Conservation (phyloP, 2,113 vertebrate species). For the Ardeotis arabs region DNA sequence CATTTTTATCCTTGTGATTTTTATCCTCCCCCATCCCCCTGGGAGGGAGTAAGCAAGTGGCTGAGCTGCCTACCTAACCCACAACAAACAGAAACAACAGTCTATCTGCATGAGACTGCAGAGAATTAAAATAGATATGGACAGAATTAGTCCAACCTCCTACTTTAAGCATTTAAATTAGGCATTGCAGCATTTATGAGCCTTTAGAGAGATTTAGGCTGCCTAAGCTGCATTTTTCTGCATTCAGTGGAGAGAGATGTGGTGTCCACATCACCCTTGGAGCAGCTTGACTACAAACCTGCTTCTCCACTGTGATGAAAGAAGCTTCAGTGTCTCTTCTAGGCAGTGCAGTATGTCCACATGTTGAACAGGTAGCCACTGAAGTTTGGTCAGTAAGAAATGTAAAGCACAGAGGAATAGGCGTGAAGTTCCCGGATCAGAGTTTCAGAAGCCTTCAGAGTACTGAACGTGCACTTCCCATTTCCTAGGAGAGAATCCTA, state of each 20-base stretch:
- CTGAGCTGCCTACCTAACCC: background rate
- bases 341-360: background rate
- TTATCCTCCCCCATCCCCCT: background rate
- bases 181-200: background rate
- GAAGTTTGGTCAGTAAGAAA: background rate
- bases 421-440: background rate
- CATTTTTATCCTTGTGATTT: background rate
- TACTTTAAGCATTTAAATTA: background rate
- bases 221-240: background rate
- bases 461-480: background rate
- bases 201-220: background rate
- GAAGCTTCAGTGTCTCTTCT: background rate
- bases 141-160: background rate
- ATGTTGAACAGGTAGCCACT: background rate
- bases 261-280: background rate
- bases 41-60: rapidly evolving
- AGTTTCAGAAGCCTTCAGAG: background rate
- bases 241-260: background rate
- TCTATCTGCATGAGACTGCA: background rate
- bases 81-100: background rate
- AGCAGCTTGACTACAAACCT: background rate
- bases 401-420: background rate
- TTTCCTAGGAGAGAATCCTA: constrained; percentile 33
- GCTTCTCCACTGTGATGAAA: background rate
- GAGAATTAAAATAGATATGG: background rate